Base-by-base conservation (phyloP, 92 coral and sea anemone genomes). In the Galaxea fascicularis region DNA sequence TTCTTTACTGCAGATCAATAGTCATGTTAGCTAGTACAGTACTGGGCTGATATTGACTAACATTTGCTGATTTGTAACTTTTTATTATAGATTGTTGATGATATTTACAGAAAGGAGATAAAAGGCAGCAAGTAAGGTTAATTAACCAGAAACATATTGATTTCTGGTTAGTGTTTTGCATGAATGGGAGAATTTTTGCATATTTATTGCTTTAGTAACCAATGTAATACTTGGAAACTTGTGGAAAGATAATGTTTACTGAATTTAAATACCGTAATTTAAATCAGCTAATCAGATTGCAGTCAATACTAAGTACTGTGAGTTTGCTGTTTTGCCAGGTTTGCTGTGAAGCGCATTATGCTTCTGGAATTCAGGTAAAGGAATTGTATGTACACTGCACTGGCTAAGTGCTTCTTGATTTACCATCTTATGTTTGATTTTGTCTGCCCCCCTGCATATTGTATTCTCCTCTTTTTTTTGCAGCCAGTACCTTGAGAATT, bases 291-390 rank as follows among this genome's bases (percentile, higher is more conserved):
- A 20, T 62, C n/a, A 13, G 67, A 13, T 13, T 17, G 30, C n/a
- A 17, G 4, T 11, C 44, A 79, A n/a, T n/a, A 17, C 39, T 21
- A 35, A 18, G 35, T n/a, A 10, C 4, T 22, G 20, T 72, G 26
- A 20, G 0, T 73, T 45, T 65, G 58, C 9, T 63, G 18, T 21
- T 59, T 1, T 77, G 85, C 39, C 76, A 96, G 99, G 85, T 96
- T 96, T 91, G 82, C 98, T 27, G 86, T 95, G 39, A 91, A 93
- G 67, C 92, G 95, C 67, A 89, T 91, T 67, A 95, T 96, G 99
- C 98, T 96, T 53, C 64, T 96, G 39, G 99, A 96, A 67, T 96
- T 96, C 86, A 96, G 98, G 98, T n/a, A n/a, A n/a, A n/a, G n/a
- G n/a, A n/a, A n/a, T n/a, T n/a, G n/a, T n/a, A n/a, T n/a, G n/a